phyloP scores from a whole-genome alignment of 2,888 invertebrate species.

The Caenorhabditis zanzibari region DNA sequence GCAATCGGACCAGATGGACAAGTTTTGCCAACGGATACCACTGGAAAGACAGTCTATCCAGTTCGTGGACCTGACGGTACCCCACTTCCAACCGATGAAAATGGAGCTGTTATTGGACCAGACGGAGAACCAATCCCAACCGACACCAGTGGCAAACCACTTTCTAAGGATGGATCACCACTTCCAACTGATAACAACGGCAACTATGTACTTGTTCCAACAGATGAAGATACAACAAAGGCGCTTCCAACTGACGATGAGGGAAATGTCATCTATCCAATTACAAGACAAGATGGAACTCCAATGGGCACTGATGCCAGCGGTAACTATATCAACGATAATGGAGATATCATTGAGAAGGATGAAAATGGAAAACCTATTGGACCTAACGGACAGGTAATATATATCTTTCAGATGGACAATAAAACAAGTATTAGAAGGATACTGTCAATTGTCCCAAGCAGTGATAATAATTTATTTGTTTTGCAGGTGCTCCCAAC shows the following conservation, averaged over 20 bases:
- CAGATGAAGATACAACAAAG: constrained; percentile 28
- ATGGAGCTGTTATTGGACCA: constrained; percentile 64
- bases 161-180: constrained; percentile 47
- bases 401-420: constrained; percentile 53
- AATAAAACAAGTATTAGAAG: too few relatives aligned
- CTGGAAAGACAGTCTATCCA: constrained; percentile 54
- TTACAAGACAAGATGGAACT: constrained; percentile 35
- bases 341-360: constrained; percentile 20
- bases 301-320: constrained; percentile 44
- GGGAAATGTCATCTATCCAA: constrained; percentile 25
- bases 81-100: constrained; percentile 64
- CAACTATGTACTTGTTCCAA: constrained; percentile 40
- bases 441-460: constrained; percentile 36
- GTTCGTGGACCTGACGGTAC: constrained; percentile 58
- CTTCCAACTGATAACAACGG: constrained; percentile 24
- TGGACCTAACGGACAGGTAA: constrained; percentile 67
- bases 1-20: constrained; percentile 67
- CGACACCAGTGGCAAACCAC: constrained; percentile 66
- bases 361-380: constrained; percentile 61
- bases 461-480: constrained; percentile 20
- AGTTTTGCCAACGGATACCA: constrained; percentile 58
- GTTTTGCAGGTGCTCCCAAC: constrained; percentile 12
- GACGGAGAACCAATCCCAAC: constrained; percentile 63
- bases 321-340: constrained; percentile 8
- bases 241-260: constrained; percentile 4